Evolutionary conservation across 2,888 invertebrate genomes (phyloP).

Genomic region (Megalurothrips usitatus): DNA sequence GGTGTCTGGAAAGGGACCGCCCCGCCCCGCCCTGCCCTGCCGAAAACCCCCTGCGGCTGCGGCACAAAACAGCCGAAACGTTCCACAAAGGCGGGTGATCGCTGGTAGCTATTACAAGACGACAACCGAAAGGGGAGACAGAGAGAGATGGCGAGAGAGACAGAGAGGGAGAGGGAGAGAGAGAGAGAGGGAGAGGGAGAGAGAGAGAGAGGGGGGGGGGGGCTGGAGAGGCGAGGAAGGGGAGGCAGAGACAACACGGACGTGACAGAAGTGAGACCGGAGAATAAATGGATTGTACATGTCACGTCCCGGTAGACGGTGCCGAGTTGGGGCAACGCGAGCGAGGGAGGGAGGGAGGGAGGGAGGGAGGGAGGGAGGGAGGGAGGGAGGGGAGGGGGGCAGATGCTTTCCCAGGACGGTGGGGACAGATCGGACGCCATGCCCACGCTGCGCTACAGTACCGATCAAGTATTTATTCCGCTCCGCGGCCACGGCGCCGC

Average conservation of each 20-base stretch:
- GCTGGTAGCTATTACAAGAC: no score
- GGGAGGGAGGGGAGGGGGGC: no score
- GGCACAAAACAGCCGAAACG: no score
- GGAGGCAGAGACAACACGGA: background rate
- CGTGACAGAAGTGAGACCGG: background rate
- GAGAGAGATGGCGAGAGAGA: background rate
- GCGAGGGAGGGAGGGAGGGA: background rate
- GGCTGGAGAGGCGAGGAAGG: background rate
- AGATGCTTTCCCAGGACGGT: no score
- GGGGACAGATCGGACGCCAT: no score
- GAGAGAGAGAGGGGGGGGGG: background rate
- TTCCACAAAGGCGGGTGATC: no score
- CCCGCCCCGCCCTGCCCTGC: no score
- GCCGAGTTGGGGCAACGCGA: background rate
- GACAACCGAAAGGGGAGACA: background rate
- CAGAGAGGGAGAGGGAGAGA: background rate
- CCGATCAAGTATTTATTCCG: no score
- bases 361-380: background rate
- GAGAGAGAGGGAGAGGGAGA: background rate
- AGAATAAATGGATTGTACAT: conserved; percentile 6
- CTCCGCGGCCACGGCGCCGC: no score
- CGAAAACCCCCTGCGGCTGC: no score
- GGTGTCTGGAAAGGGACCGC: no score
- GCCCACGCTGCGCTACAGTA: no score
- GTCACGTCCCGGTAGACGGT: background rate